Percentiles rank a stretch among this genome's conserved stretches.
Conservation (phyloP, 1,140 invertebrate genomes). For the Bombus pyrosoma region DNA sequence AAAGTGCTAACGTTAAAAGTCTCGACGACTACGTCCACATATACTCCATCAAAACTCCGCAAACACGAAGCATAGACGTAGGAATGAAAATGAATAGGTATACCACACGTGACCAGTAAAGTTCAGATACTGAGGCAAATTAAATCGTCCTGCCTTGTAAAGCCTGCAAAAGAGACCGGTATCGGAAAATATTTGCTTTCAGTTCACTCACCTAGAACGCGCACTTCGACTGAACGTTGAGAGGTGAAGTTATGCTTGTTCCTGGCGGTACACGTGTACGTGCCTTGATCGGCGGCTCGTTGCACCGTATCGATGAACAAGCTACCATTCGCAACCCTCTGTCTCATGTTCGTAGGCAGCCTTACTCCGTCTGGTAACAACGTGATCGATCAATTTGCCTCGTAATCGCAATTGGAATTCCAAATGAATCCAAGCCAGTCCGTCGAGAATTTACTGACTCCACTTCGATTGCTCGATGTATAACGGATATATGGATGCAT, state of each 20-base stretch:
- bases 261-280: conserved; percentile 86
- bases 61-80: not conserved
- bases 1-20: not conserved
- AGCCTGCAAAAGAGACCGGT: conserved; percentile 30
- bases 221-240: conserved; percentile 83
- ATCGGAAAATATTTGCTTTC: conserved; percentile 37
- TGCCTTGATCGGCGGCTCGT: conserved; percentile 86
- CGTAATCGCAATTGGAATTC: not conserved
- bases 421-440: not conserved
- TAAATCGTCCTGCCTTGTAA: conserved; percentile 9
- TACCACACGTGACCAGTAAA: conserved; percentile 19
- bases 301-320: conserved; percentile 86
- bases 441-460: not conserved
- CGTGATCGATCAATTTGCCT: not conserved
- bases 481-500: not conserved
- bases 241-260: conserved; percentile 85
- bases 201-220: conserved; percentile 83
- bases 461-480: not conserved
- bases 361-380: conserved; percentile 82
- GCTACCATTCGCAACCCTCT: conserved; percentile 87
- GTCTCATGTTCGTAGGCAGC: conserved; percentile 87
- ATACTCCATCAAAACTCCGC: not conserved
- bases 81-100: not conserved
- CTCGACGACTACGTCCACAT: not conserved
- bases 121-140: not conserved